Base-by-base conservation (phyloP, 2,888 invertebrate genomes). In the Agapostemon virescens region DNA sequence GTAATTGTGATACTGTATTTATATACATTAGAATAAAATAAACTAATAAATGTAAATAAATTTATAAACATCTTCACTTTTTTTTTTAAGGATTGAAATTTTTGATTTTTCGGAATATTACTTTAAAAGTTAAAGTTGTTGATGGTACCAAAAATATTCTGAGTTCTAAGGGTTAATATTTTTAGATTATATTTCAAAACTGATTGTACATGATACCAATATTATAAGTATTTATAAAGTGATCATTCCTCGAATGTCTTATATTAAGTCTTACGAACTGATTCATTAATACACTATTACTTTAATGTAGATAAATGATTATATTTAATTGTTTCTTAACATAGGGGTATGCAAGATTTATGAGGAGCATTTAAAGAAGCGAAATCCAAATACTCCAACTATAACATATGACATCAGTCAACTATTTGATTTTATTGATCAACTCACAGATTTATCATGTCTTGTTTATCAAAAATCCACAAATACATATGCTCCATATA, bases 381-480 rank as follows among this genome's bases (percentile, higher is more conserved):
- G 97, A 89, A 98, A 99, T 92, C 99, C 99, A 0, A 97, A 98
- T 91, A 97, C 98, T 23, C 98, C 98, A 0, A 98, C 98, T 1
- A 99, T 99, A 82, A 99, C 99, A 0, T 99, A 99, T 91, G 99
- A 99, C 92, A 99, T 99, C 75, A 97, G 97, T 75, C 98, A 99
- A 91, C 94, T 99, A 78, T 99, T 99, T 92, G 98, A 99, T 93
- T 99, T 99, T 92, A 96, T 99, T 84, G 99, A 99, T 93, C 97
- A 96, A 93, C 94, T 99, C 69, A 96, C 97, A 33, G 99, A 99
- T 92, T 94, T 99, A 69, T 98, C 98, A 88, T 99, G 99, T 91
- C 94, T 99, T 81, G 99, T 99, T 82, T 99, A 98, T 93, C 98
- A 98, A 93, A 98, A 98, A 92, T 96, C 97, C 11, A 97, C 97